Evolutionary conservation across 2,888 invertebrate species (phyloP).

Genomic region (Synergus gifuensis): DNA sequence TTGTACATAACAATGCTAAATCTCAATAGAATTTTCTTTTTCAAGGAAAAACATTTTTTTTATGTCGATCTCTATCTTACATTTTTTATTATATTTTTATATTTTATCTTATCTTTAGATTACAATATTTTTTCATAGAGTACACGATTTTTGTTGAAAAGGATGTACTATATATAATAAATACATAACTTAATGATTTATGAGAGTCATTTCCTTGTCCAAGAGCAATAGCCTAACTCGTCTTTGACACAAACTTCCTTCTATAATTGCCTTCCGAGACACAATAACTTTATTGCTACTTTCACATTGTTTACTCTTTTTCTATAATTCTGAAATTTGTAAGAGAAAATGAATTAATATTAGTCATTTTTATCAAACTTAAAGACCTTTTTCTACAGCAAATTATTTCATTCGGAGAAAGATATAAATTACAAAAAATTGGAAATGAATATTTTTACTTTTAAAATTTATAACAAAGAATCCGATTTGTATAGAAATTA

Average conservation of each 20-base stretch:
- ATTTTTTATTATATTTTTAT: background rate
- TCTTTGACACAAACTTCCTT: background rate
- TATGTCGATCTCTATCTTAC: background rate
- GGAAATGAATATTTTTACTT: background rate
- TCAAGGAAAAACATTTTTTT: background rate
- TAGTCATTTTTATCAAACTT: too few relatives aligned
- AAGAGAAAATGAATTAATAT: background rate
- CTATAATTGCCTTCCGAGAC: too few relatives aligned
- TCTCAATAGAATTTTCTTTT: background rate
- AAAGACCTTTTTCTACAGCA: too few relatives aligned
- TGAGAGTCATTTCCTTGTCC: slow-evolving; percentile 12
- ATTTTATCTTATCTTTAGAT: background rate
- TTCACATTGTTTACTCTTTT: slow-evolving; percentile 15
- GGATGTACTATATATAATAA: background rate
- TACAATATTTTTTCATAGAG: background rate
- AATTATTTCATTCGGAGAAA: too few relatives aligned
- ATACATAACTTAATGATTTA: slow-evolving; percentile 5
- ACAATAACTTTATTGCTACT: background rate
- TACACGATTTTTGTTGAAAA: background rate
- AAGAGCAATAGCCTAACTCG: background rate
- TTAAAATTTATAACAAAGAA: too few relatives aligned
- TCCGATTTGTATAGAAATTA: too few relatives aligned
- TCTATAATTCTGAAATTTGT: background rate
- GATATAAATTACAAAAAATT: background rate
- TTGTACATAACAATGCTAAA: background rate